phyloP scores from a whole-genome alignment of 2,113 vertebrate genomes.

The Sclerurus mexicanus region DNA sequence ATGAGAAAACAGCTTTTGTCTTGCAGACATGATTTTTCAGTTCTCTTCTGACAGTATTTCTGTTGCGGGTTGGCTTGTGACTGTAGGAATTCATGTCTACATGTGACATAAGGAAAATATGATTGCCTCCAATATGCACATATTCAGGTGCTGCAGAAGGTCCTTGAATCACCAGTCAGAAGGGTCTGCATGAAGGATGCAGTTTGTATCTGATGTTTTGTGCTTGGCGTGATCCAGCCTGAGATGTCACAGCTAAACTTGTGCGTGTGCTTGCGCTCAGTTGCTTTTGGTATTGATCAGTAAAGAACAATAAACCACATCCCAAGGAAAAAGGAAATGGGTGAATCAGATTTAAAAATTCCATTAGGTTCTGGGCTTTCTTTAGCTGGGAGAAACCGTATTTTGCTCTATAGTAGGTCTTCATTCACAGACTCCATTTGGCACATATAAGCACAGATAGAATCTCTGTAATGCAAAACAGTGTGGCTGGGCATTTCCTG shows the following conservation, averaged over 20 bases:
- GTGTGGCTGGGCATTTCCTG: not conserved
- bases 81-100: not conserved
- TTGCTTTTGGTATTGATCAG: not conserved
- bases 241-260: not conserved
- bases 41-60: not conserved
- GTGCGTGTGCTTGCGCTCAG: not conserved
- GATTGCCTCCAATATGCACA: not conserved
- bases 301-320: not conserved
- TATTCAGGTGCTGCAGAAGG: not conserved
- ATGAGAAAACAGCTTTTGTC: not conserved
- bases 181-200: not conserved
- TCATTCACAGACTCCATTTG: not conserved
- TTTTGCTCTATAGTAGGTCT: not conserved
- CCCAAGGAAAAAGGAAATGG: not conserved
- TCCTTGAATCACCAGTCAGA: not conserved
- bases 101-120: not conserved
- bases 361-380: not conserved
- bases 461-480: not conserved
- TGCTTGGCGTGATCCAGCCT: not conserved
- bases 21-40: not conserved
- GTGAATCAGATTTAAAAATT: not conserved
- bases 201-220: not conserved
- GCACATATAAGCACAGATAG: not conserved
- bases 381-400: not conserved
- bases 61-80: not conserved